These are phyloP conservation scores for Micronisus gabar DNA, from an alignment of 2,113 vertebrate species.

Conservation along the genomic window DNA sequence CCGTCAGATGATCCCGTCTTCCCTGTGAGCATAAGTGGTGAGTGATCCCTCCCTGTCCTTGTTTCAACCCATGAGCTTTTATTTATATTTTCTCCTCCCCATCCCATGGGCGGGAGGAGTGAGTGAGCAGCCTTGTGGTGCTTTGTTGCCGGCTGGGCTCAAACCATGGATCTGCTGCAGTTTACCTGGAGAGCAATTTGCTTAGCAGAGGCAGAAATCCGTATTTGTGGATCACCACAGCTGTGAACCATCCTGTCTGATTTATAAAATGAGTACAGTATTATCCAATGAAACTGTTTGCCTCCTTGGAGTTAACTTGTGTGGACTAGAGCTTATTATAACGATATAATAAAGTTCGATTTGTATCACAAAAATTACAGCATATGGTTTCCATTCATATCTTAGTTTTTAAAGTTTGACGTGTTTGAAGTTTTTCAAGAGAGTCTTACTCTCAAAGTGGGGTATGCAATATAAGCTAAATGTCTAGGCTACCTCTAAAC, in stretches of 20 bases:
- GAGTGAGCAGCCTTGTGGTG: no score
- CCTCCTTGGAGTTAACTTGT: neutral
- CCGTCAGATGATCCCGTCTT: no score
- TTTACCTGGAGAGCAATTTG: neutral
- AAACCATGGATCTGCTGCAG: neutral
- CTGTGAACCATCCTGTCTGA: neutral
- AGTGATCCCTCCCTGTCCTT: no score
- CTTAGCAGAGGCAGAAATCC: neutral
- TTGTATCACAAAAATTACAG: neutral
- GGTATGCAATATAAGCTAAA: neutral
- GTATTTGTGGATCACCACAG: neutral
- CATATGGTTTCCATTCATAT: neutral
- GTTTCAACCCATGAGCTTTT: no score
- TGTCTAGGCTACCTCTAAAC: neutral
- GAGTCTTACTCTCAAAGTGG: neutral
- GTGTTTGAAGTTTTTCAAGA: neutral
- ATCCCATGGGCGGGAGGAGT: no score
- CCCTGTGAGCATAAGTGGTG: no score
- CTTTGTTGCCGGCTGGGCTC: no score
- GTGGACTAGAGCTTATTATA: neutral
- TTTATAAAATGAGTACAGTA: neutral
- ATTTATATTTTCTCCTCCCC: no score
- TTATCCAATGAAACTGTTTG: neutral
- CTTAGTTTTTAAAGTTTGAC: neutral
- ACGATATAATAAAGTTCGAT: neutral